phyloP scores from a whole-genome alignment of 2,888 invertebrate genomes.

The Chalcosyrphus nemorum region DNA sequence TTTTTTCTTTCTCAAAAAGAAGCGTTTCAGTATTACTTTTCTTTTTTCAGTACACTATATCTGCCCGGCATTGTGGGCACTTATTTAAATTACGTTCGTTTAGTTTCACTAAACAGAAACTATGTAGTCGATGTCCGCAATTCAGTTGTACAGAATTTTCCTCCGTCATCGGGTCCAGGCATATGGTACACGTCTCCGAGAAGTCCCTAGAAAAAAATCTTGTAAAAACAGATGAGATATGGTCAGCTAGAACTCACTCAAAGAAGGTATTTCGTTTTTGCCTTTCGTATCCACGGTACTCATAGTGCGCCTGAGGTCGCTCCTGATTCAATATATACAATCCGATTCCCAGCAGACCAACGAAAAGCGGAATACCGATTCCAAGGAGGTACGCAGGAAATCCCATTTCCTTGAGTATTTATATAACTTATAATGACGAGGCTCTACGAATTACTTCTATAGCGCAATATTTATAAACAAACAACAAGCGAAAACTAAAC shows the following conservation, averaged over 20 bases:
- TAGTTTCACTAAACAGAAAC: slow-evolving; percentile 35
- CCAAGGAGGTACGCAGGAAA: slow-evolving; percentile 24
- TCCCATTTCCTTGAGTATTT: slow-evolving; percentile 18
- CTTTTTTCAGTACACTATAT: slow-evolving; percentile 3
- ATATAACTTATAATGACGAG: slow-evolving; percentile 7
- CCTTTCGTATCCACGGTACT: background rate
- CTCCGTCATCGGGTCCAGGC: slow-evolving; percentile 55
- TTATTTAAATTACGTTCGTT: background rate
- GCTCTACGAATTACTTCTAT: background rate
- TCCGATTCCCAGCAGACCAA: slow-evolving; percentile 21
- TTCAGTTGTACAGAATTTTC: slow-evolving; percentile 45
- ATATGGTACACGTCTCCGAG: slow-evolving; percentile 74
- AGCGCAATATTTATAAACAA: background rate
- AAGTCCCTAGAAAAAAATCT: background rate
- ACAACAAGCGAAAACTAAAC: background rate
- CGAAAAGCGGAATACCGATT: slow-evolving; percentile 17
- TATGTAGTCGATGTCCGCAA: slow-evolving; percentile 75
- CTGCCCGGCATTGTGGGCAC: slow-evolving; percentile 31
- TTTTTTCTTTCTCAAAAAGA: background rate
- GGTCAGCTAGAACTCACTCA: background rate
- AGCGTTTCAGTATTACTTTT: too few relatives aligned
- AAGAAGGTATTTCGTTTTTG: background rate
- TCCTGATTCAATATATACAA: background rate
- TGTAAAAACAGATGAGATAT: background rate
- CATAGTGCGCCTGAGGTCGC: background rate